Base-by-base conservation (phyloP, 2,888 invertebrate species). In the Sinodicranocentrus sp. region DNA sequence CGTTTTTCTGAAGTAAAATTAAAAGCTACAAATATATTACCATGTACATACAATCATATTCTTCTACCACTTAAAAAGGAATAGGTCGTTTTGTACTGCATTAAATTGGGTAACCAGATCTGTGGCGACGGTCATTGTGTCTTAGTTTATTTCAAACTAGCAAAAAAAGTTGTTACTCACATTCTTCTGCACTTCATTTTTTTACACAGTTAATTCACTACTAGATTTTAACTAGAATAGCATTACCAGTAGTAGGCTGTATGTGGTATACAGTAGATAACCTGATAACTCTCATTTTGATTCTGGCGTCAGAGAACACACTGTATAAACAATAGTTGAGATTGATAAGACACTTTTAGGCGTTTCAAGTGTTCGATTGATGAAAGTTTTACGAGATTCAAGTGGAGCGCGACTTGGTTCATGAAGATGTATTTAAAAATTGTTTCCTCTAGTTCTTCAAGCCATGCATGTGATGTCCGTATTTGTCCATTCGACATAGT, bases 31-130 rank as follows among this genome's bases (percentile, higher is more conserved):
- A n/a, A 48, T n/a, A 48, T 48, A 17, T 17, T 48, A 39, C 39
- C 39, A 48, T 48, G 48, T 57, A 19, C 23, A 5, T 15, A 57
- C 57, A 57, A 23, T 57, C 57, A 57, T 6, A 2, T 23, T 23
- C 19, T 67, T 67, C 43, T 67, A 67, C 25, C n/a, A 70, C 1
- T 65, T 65, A 79, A 79, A n/a, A 75, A 82, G 82, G 82, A 82
- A 82, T 82, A 82, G 82, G 82, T 82, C 61, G 52, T 67, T 82
- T 82, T 83, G 82, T 83, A 83, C 82, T 83, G 82, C 75, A 76
- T 70, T 70, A 82, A 71, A 76, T 63, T 63, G 82, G 82, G 82
- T 83, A 83, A 83, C 82, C 82, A 83, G 82, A 67, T 67, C 68
- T 67, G 44, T 82, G 77, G 82, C 71, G 21, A 71, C 61, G 57